phyloP scores from a whole-genome alignment of 2,797 vertebrate genomes.

The Aselliscus stoliczkanus region DNA sequence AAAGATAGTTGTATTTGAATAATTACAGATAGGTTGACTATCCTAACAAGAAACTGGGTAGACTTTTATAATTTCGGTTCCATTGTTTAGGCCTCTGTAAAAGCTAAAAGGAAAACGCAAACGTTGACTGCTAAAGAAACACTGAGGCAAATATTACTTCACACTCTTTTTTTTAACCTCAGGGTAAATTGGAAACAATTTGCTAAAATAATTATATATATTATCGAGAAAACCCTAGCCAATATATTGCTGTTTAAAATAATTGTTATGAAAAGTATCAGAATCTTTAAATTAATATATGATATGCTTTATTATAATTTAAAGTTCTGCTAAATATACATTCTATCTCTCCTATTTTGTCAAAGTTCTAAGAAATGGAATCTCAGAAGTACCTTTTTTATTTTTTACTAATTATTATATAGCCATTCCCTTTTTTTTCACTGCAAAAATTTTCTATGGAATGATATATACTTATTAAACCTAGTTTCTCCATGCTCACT shows the following conservation, averaged over 20 bases:
- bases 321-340: not conserved
- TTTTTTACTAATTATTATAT: not conserved
- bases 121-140: not conserved
- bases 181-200: not conserved
- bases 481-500: not conserved
- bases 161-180: not conserved
- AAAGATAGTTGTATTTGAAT: not conserved
- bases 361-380: not conserved
- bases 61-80: conserved; percentile 60
- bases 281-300: not conserved
- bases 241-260: not conserved
- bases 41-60: not conserved
- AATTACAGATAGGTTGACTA: not conserved
- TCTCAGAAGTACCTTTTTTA: not conserved
- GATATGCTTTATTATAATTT: not conserved
- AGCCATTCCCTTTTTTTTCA: not conserved
- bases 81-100: conserved; percentile 11
- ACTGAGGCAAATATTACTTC: not conserved
- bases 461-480: not conserved
- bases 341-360: not conserved
- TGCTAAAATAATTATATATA: not conserved
- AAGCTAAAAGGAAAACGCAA: not conserved
- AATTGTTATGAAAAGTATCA: not conserved
- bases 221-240: not conserved
- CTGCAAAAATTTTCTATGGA: not conserved